phyloP scores from a whole-genome alignment of 2,888 invertebrate genomes.

The Nomada lathburiana region DNA sequence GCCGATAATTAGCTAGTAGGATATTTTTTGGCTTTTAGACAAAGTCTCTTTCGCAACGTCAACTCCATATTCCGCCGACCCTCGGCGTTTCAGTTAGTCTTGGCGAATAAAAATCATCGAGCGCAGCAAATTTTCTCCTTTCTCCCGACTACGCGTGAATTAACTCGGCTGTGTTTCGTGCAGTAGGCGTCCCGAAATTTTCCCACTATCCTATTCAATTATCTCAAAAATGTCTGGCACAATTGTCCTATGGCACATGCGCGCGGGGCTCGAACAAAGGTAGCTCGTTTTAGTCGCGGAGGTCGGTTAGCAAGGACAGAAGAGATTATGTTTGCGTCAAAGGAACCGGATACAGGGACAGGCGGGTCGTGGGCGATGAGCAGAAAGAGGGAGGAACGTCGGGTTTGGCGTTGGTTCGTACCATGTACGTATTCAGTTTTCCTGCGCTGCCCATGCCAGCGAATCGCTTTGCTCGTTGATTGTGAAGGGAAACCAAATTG shows the following conservation, averaged over 20 bases:
- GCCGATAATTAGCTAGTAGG: slow-evolving; percentile 19
- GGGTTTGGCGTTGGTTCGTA: slow-evolving; percentile 34
- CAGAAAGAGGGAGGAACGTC: slow-evolving; percentile 35
- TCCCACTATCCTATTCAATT: slow-evolving; percentile 27
- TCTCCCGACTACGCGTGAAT: too few species aligned
- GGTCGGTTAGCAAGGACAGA: slow-evolving; percentile 33
- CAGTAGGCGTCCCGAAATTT: neutral
- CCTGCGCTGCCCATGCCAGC: slow-evolving; percentile 62
- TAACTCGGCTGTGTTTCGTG: neutral
- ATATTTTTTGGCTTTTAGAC: too few species aligned
- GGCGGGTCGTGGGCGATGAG: slow-evolving; percentile 60
- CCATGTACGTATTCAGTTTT: slow-evolving; percentile 63
- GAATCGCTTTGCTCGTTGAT: slow-evolving; percentile 65
- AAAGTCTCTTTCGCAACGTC: too few species aligned
- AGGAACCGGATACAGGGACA: slow-evolving; percentile 67
- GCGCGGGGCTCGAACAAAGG: slow-evolving; percentile 25
- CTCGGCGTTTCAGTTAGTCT: too few species aligned
- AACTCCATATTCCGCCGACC: too few species aligned
- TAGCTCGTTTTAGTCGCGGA: slow-evolving; percentile 20
- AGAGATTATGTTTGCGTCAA: slow-evolving; percentile 65
- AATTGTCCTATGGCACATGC: slow-evolving; percentile 6
- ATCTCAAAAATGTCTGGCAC: slow-evolving; percentile 21
- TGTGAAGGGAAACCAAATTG: slow-evolving; percentile 63
- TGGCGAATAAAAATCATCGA: too few species aligned
- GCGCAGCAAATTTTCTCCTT: too few species aligned